Evolutionary conservation across 2,113 vertebrate species (phyloP).

Genomic region (Galeopterus variegatus): DNA sequence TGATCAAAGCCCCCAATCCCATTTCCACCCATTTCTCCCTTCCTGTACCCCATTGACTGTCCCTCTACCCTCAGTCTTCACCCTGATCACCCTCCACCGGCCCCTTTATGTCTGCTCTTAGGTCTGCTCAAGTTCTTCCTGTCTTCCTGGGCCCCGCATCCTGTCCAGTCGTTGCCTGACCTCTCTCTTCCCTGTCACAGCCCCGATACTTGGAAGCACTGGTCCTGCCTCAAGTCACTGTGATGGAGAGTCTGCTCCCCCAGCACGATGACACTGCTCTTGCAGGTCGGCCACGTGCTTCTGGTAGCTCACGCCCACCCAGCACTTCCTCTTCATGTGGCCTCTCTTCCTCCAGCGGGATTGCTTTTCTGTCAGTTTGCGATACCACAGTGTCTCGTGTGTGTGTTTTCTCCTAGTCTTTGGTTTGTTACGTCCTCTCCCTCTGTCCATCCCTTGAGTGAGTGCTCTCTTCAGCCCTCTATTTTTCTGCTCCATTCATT

Average conservation of each 20-base stretch:
- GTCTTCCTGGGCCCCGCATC: background rate
- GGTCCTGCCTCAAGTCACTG: background rate
- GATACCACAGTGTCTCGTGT: background rate
- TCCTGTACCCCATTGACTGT: background rate
- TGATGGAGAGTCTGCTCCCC: rapidly evolving
- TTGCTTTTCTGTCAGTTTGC: background rate
- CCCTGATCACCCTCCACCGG: rapidly evolving
- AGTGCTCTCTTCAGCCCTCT: background rate
- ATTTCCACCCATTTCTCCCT: background rate
- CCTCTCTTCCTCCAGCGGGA: background rate
- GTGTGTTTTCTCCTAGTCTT: background rate
- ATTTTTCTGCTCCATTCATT: background rate
- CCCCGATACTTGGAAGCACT: background rate
- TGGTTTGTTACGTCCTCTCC: background rate
- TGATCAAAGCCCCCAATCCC: background rate
- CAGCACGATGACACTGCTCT: no score
- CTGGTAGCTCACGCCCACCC: background rate
- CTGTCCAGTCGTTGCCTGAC: background rate
- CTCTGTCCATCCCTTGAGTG: background rate
- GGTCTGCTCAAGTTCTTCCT: background rate
- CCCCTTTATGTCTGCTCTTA: background rate
- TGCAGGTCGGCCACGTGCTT: background rate
- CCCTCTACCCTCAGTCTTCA: background rate
- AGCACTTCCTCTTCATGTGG: background rate
- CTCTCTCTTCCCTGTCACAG: background rate